Conservation (phyloP, 2,888 invertebrate species). For the Argyresthia albistria region DNA sequence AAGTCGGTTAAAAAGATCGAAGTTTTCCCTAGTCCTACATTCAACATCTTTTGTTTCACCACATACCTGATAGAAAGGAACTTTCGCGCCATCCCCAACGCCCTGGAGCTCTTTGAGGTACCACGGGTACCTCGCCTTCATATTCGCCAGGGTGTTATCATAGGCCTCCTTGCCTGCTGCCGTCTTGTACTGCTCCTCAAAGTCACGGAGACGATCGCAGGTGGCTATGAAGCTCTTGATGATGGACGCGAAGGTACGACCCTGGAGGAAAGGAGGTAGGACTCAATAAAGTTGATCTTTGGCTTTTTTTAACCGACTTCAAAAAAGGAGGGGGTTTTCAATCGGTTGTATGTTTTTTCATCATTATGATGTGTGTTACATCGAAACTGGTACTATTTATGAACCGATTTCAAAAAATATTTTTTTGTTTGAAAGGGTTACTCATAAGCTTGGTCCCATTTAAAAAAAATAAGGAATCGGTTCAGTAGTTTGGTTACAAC, state of each 20-base stretch:
- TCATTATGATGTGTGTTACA: no score
- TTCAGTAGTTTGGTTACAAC: no score
- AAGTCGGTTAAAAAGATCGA: no score
- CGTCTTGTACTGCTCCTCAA: slow-evolving; percentile 81
- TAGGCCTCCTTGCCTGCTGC: slow-evolving; percentile 79
- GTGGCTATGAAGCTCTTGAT: slow-evolving; percentile 80
- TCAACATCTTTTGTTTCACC: not conserved
- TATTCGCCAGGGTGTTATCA: slow-evolving; percentile 79
- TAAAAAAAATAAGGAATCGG: no score
- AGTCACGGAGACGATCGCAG: slow-evolving; percentile 75
- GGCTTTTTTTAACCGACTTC: no score
- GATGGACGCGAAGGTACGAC: slow-evolving; percentile 81
- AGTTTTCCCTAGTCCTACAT: not conserved
- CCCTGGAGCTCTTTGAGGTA: slow-evolving; percentile 88
- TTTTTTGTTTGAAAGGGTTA: no score
- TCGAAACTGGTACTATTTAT: no score
- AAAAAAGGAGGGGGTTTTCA: no score
- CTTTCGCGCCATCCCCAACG: slow-evolving; percentile 87
- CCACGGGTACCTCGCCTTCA: slow-evolving; percentile 82
- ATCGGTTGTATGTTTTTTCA: no score
- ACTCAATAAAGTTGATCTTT: no score
- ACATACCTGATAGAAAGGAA: slow-evolving; percentile 85
- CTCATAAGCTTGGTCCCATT: no score
- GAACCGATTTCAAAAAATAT: no score
- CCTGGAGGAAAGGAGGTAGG: slow-evolving; percentile 64